Base-by-base conservation (phyloP, 2,113 vertebrate genomes). In the Salvelinus sp. region DNA sequence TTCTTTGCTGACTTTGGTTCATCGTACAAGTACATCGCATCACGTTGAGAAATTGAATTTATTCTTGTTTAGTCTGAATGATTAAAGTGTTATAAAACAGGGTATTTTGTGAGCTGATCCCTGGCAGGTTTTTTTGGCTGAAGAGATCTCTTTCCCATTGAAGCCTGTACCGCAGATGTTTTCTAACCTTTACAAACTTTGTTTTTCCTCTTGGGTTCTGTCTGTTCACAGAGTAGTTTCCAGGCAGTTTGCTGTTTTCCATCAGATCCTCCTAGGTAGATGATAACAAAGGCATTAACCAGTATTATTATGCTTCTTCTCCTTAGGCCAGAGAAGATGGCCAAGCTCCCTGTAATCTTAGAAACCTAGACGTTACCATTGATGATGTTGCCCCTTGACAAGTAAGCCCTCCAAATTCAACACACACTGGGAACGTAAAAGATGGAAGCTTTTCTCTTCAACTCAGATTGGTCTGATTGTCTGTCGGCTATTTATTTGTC, bases 321-420 rank as follows among this genome's bases (percentile, higher is more conserved):
- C 58, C 58, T 1, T 86, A 99, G 97, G 90, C 96, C 96, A 72
- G 98, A 99, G 89, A 99, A 98, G 93, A 97, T 98, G 97, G 94
- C 96, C 80, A 99, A 99, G 84, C 95, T 99, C 72, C 97, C 97
- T 13, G 95, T 99, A 81, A 95, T 99, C 89, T 88, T 98, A 87
- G 98, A 84, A 98, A 98, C 87, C 90, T 99, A 75, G 97, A 99
- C 81, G 95, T 97, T 69, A 96, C 93, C n/a, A 95, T 99, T 75
- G 97, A 99, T 83, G 95, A 94, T 1, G 92, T 98, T 78, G 93
- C 96, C 50, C 94, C 94, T 87, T 96, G 83, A 91, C 95, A 77
- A 97, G 98, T 99, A 94, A 97, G 94, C 90, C 65, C 86, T 82
- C 68, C 50, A 18, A 18, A 54, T 18, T 54, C 22, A 33, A 72